Evolutionary conservation across 1,140 invertebrate species (phyloP).

Genomic region (Pseudomyrmex sp.): DNA sequence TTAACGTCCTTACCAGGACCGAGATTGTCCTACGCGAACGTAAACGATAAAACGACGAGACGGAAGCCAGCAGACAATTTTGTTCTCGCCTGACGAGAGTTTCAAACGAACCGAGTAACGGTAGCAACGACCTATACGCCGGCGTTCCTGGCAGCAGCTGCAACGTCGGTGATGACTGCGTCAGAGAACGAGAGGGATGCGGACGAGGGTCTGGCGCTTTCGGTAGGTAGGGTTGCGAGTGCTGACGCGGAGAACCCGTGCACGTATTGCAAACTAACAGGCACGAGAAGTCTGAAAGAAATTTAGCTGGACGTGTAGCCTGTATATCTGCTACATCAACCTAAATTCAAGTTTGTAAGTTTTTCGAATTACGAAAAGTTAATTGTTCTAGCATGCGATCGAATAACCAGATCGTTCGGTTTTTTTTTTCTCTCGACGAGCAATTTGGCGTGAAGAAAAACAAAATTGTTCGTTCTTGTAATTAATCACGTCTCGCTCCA

Average conservation of each 20-base stretch:
- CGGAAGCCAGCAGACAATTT: slow-evolving; percentile 70
- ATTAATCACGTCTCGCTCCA: not conserved
- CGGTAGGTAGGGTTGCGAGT: slow-evolving; percentile 60
- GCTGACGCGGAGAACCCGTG: slow-evolving; percentile 69
- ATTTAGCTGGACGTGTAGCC: slow-evolving; percentile 6
- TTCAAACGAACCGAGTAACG: slow-evolving; percentile 68
- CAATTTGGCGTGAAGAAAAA: not conserved
- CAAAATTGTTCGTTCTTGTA: not conserved
- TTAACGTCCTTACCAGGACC: slow-evolving; percentile 25
- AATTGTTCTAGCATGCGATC: slow-evolving; percentile 10
- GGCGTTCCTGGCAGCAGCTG: slow-evolving; percentile 67
- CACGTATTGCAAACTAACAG: slow-evolving; percentile 74
- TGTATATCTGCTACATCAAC: slow-evolving; percentile 30
- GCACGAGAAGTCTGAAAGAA: slow-evolving; percentile 54
- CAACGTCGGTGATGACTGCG: slow-evolving; percentile 63
- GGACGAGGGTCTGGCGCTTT: slow-evolving; percentile 58
- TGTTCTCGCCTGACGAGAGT: slow-evolving; percentile 74
- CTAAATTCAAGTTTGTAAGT: slow-evolving; percentile 36
- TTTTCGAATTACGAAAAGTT: slow-evolving; percentile 3
- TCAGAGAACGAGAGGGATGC: slow-evolving; percentile 39
- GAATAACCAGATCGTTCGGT: not conserved
- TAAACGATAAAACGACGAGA: slow-evolving; percentile 70
- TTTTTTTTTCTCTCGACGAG: not conserved
- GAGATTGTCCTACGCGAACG: slow-evolving; percentile 28
- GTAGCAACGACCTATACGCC: slow-evolving; percentile 62